Base-by-base conservation (phyloP, 2,797 vertebrate genomes). In the Loriculus beryllinus region DNA sequence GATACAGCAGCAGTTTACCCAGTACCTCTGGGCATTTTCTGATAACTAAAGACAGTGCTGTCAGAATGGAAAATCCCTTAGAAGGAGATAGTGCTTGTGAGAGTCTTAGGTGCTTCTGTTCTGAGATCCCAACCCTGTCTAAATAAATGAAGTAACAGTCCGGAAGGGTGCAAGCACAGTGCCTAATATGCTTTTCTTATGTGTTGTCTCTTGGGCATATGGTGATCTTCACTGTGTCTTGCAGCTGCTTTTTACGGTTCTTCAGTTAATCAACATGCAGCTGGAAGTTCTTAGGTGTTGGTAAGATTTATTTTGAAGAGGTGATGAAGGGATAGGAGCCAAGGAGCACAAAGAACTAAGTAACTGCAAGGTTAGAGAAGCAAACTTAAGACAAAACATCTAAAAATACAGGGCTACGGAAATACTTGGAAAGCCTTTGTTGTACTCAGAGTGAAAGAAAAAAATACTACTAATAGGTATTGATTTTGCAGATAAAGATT, bases 401-500 rank as follows among this genome's bases (percentile, higher is more conserved):
- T 47, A 13, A 62, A 18, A 35, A 59, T 56, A 56, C 28, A 51
- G 49, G 40, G 29, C 43, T 56, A 9, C 1, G 2, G 35, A 81
- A 16, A 56, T 37, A 84, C 43, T 93, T 95, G 92, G 81, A 92
- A 75, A 72, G 71, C 88, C 39, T 43, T 76, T 86, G 25, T 67
- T 92, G 91, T 67, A 43, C 28, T 35, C 8, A 0, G 43, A 26
- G 13, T 17, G 21, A 42, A 8, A 43, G 69, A 12, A 4, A 15
- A 47, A 47, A 22, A 49, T 33, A 42, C 70, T 64, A 94, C 67
- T 92, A 96, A 95, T 92, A 80, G 81, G 90, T 97, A 84, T 96
- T 95, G 82, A 86, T 97, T 95, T 97, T 91, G 95, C 98, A 99
- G 99, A 99, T 98, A 99, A 99, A 98, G 99, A 99, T 97, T 99